A percentile compares a stretch with the other conserved stretches of the same genome.
Conservation (phyloP, 2,113 vertebrate genomes). For the Sterrhoptilus dennistouni region DNA sequence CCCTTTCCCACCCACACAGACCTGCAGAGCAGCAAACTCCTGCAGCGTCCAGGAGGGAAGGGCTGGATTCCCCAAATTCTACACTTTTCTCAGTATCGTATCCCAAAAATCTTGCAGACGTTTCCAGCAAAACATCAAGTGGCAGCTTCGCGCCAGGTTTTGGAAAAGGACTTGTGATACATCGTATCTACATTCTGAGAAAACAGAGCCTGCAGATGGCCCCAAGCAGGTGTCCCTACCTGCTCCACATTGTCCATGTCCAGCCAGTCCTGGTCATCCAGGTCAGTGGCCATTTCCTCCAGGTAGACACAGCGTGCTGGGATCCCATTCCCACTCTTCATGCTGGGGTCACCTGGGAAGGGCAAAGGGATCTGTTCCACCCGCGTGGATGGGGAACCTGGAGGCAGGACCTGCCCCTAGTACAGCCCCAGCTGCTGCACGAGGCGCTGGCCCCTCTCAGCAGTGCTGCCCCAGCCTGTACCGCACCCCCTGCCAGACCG, state of each 20-base stretch:
- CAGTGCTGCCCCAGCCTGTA: not conserved
- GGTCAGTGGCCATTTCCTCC: conserved; percentile 91
- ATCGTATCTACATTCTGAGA: rapidly evolving
- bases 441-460: not conserved
- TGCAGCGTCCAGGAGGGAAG: not conserved
- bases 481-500: rapidly evolving
- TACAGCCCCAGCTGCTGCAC: not conserved
- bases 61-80: no score
- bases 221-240: conserved; percentile 38
- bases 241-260: conserved; percentile 97
- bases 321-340: conserved; percentile 92
- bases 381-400: rapidly evolving
- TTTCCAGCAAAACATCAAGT: rapidly evolving
- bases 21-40: not conserved
- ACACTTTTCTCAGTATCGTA: not conserved
- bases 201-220: rapidly evolving
- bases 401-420: no score
- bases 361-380: not conserved
- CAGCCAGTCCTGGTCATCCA: conserved; percentile 97
- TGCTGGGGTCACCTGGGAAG: conserved; percentile 87
- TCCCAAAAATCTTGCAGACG: rapidly evolving
- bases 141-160: rapidly evolving
- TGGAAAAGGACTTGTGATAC: no score
- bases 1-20: not conserved
- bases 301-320: conserved; percentile 92